phyloP scores from a whole-genome alignment of 2,888 invertebrate genomes.

The Flexamia atlantica region DNA sequence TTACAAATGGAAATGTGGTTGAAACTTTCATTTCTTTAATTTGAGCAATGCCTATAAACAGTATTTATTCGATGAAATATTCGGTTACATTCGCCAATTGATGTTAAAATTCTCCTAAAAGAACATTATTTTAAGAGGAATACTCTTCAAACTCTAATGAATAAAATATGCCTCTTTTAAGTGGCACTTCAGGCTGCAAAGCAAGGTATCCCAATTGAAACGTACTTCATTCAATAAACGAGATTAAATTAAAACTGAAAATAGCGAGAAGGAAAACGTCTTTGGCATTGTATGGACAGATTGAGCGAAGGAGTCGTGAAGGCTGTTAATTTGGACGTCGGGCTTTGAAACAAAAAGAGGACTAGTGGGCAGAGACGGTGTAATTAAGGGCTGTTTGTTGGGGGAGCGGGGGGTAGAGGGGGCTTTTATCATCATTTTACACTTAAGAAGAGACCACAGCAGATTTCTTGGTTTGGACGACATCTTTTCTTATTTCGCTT shows the following conservation, averaged over 20 bases:
- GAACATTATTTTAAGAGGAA: no score
- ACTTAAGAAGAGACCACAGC: conserved; percentile 16
- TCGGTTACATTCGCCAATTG: no score
- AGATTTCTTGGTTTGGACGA: conserved; percentile 45
- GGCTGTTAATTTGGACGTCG: conserved; percentile 34
- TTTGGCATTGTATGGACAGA: background rate
- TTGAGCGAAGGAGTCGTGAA: background rate
- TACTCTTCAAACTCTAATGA: background rate
- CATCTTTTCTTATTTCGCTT: conserved; percentile 23
- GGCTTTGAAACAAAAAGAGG: conserved; percentile 33
- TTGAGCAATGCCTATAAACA: no score
- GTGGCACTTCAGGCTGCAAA: background rate
- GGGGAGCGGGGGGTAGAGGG: conserved; percentile 14
- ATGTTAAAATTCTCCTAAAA: no score
- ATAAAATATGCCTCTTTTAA: background rate
- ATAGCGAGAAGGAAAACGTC: conserved; percentile 27
- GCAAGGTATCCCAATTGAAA: conserved; percentile 20
- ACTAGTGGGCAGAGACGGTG: conserved; percentile 35
- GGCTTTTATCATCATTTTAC: conserved; percentile 41
- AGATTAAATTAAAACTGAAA: conserved; percentile 33
- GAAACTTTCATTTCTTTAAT: no score
- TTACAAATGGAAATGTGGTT: no score
- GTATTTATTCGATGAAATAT: no score
- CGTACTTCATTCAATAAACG: conserved; percentile 22
- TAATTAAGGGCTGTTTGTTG: conserved; percentile 43